phyloP scores from a whole-genome alignment of 1,140 invertebrate genomes.

The Eriosoma lanigerum region DNA sequence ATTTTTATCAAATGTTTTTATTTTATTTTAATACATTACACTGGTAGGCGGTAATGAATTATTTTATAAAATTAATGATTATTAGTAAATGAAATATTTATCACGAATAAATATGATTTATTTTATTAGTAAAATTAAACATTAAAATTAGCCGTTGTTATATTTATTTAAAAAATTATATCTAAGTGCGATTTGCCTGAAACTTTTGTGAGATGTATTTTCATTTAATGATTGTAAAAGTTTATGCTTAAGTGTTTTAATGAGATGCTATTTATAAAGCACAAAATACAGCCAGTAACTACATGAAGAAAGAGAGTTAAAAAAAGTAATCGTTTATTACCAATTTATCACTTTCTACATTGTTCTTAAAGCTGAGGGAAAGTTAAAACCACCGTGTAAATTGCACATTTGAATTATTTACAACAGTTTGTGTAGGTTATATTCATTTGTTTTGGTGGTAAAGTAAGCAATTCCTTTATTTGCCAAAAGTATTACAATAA shows the following conservation, averaged over 20 bases:
- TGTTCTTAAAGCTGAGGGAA: not conserved
- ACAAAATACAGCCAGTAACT: not conserved
- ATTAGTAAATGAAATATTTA: no score
- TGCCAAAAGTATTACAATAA: slow-evolving; percentile 18
- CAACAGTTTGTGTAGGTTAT: not conserved
- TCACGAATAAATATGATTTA: no score
- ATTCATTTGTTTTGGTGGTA: slow-evolving; percentile 19
- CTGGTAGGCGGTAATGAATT: no score
- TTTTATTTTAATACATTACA: no score
- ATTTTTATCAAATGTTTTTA: no score
- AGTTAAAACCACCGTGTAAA: not conserved
- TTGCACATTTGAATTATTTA: slow-evolving; percentile 27
- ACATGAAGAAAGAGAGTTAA: not conserved
- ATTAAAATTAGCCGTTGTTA: no score
- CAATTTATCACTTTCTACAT: slow-evolving; percentile 17
- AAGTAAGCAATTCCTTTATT: not conserved
- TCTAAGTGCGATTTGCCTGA: not conserved
- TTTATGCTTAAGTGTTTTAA: not conserved
- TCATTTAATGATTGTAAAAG: not conserved
- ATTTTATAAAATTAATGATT: no score
- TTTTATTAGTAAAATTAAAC: no score
- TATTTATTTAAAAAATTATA: no score
- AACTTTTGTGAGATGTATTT: not conserved
- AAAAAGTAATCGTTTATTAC: not conserved
- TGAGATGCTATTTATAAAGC: not conserved